Conservation (phyloP, 2,113 vertebrate species). For the Mesocricetus auratus region DNA sequence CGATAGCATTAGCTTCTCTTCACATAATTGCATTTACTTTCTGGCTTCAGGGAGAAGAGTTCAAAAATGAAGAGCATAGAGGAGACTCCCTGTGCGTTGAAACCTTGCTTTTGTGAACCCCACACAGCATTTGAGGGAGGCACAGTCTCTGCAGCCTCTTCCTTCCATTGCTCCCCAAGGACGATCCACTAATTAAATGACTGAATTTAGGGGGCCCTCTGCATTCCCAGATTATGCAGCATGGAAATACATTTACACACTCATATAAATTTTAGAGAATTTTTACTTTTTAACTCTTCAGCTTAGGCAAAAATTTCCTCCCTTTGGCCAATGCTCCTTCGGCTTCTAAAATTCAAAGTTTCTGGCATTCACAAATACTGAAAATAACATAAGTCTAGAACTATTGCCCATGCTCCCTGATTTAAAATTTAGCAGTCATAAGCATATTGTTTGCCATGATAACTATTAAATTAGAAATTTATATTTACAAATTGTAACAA, state of each 20-base stretch:
- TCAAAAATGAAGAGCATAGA: background rate
- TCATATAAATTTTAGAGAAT: background rate
- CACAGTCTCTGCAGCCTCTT: background rate
- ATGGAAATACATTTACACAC: background rate
- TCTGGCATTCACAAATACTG: constrained; percentile 20
- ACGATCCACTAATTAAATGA: background rate
- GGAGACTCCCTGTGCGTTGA: accelerated
- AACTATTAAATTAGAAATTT: background rate
- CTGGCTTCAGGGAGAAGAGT: background rate
- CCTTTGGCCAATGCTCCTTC: background rate
- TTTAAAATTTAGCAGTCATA: background rate
- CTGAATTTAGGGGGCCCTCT: background rate
- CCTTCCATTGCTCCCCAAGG: no score
- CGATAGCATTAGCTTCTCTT: background rate
- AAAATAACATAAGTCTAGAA: background rate
- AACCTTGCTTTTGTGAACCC: background rate
- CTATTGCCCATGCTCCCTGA: background rate
- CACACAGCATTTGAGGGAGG: background rate
- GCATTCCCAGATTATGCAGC: background rate
- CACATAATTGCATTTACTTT: constrained; percentile 33
- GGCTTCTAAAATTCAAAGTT: background rate
- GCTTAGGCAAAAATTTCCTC: background rate
- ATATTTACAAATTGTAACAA: background rate
- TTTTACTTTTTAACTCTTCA: background rate
- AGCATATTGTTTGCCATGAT: background rate